Conservation (phyloP, 2,113 vertebrate species). For the Gnathonemus echidnorhynchus region DNA sequence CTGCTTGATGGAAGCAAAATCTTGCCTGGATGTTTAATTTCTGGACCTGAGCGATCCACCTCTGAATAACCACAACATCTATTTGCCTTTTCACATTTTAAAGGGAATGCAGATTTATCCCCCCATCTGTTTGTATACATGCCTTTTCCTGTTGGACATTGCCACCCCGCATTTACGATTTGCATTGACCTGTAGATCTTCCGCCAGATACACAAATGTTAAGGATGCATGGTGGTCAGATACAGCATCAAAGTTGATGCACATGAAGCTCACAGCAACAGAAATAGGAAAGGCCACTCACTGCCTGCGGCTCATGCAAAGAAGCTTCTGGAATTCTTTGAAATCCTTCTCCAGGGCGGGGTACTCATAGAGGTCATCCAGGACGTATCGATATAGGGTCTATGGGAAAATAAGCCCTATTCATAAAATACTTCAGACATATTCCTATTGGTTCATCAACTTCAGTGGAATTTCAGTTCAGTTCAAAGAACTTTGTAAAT, state of each 20-base stretch:
- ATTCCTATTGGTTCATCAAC: not conserved
- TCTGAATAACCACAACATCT: not conserved
- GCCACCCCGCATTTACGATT: not conserved
- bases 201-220: not conserved
- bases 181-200: not conserved
- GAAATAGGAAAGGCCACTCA: conserved; percentile 54
- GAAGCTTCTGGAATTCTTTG: conserved; percentile 84
- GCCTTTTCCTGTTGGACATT: not conserved
- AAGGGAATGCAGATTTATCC: not conserved
- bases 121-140: not conserved
- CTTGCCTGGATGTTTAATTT: not conserved
- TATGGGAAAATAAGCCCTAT: conserved; percentile 45
- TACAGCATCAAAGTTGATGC: not conserved
- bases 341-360: conserved; percentile 82
- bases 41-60: not conserved
- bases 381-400: conserved; percentile 81
- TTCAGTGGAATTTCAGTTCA: not conserved
- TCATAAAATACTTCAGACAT: not conserved
- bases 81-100: not conserved
- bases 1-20: not conserved
- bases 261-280: not conserved
- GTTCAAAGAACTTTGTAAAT: not conserved
- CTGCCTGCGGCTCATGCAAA: conserved; percentile 85
- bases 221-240: not conserved
- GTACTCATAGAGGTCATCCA: conserved; percentile 91